These are phyloP conservation scores for Melanotus villosus DNA, from an alignment of 2,888 invertebrate genomes.

Conservation along the genomic window DNA sequence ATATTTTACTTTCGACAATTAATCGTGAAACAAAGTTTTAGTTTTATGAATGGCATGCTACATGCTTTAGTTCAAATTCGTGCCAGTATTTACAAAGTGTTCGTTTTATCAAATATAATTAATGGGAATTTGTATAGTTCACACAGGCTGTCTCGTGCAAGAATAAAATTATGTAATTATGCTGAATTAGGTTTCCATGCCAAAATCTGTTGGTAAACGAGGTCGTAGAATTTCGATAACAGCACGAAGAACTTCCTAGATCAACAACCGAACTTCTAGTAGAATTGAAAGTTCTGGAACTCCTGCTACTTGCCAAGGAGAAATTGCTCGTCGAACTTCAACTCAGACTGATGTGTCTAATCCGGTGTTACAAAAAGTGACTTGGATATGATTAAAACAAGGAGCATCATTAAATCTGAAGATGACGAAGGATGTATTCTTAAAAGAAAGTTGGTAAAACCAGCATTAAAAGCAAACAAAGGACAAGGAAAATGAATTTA, in stretches of 20 bases:
- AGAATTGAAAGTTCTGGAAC: constrained; percentile 78
- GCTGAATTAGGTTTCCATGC: constrained; percentile 35
- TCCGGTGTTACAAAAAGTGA: constrained; percentile 68
- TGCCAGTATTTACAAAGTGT: too few species aligned
- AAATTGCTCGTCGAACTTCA: constrained; percentile 72
- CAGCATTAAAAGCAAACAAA: too few species aligned
- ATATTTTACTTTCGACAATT: too few species aligned
- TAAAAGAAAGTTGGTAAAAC: constrained; percentile 50
- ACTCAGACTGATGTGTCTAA: constrained; percentile 73
- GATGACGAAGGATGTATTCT: constrained; percentile 56
- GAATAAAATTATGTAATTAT: too few species aligned
- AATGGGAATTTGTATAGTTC: too few species aligned
- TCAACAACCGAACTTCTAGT: constrained; percentile 77
- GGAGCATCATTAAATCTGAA: constrained; percentile 62
- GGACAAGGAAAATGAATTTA: constrained; percentile 66
- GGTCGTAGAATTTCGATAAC: constrained; percentile 68
- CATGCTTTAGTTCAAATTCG: too few species aligned
- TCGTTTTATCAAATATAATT: too few species aligned
- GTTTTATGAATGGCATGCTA: too few species aligned
- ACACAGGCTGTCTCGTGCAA: too few species aligned
- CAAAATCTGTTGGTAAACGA: constrained; percentile 66
- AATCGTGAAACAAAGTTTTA: too few species aligned
- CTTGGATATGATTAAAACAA: constrained; percentile 59
- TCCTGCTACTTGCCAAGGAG: constrained; percentile 67
- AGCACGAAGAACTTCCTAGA: constrained; percentile 69